Conservation (phyloP, 2,888 invertebrate genomes). For the Alviniconcha strummeri region DNA sequence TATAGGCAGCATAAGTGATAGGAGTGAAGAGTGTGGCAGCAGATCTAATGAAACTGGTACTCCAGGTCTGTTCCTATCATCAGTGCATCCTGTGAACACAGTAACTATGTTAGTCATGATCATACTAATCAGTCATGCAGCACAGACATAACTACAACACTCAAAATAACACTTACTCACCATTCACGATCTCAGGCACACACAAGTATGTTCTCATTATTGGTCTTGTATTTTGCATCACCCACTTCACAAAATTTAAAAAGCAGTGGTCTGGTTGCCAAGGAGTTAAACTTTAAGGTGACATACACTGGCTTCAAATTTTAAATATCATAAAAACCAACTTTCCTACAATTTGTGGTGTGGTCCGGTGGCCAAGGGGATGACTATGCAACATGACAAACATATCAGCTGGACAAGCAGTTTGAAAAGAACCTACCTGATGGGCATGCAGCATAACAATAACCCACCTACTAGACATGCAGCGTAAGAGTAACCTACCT, state of each 20-base stretch:
- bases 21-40: neutral
- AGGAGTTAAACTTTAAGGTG: too few relatives aligned
- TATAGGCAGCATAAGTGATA: too few relatives aligned
- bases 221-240: too few relatives aligned
- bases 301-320: too few relatives aligned
- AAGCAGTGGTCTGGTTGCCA: too few relatives aligned
- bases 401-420: too few relatives aligned
- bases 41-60: conserved; percentile 8
- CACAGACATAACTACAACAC: neutral
- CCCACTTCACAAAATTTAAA: too few relatives aligned
- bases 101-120: neutral
- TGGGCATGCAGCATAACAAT: neutral
- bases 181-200: neutral
- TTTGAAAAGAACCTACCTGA: too few relatives aligned
- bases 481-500: neutral
- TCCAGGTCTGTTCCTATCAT: conserved; percentile 22
- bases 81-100: conserved; percentile 16
- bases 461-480: neutral
- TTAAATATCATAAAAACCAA: too few relatives aligned
- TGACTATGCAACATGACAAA: neutral
- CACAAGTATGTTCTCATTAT: too few relatives aligned
- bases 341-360: too few relatives aligned
- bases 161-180: neutral
- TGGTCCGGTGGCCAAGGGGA: neutral
- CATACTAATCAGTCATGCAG: neutral